Percentiles rank a stretch among this genome's conserved stretches.
Evolutionary conservation across 1,140 invertebrate genomes (phyloP).

Genomic region (Leptinotarsa defecta): DNA sequence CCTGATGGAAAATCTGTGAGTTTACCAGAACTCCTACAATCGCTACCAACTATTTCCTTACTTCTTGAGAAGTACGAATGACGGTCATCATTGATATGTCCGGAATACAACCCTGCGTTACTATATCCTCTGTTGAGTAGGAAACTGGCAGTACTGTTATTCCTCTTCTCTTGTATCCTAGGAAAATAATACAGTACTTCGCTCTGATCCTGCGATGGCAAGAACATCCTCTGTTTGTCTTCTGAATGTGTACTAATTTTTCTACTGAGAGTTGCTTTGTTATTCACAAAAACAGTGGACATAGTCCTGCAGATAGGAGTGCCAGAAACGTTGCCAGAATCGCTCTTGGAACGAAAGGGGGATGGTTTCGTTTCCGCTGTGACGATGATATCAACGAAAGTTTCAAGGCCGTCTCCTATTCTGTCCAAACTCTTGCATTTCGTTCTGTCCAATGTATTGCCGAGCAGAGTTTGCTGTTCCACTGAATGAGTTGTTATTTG

Average conservation of each 20-base stretch:
- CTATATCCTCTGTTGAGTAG: slow-evolving; percentile 64
- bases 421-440: slow-evolving; percentile 78
- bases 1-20: slow-evolving; percentile 74
- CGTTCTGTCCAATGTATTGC: slow-evolving; percentile 54
- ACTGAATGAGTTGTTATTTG: slow-evolving; percentile 36
- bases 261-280: slow-evolving; percentile 31
- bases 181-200: slow-evolving; percentile 53
- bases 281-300: slow-evolving; percentile 43
- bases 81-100: slow-evolving; percentile 58
- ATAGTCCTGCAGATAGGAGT: slow-evolving; percentile 41
- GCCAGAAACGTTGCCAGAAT: slow-evolving; percentile 48
- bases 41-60: slow-evolving; percentile 48
- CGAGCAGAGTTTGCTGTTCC: slow-evolving; percentile 48
- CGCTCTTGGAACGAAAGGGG: slow-evolving; percentile 52
- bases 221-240: slow-evolving; percentile 55
- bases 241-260: slow-evolving; percentile 39
- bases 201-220: slow-evolving; percentile 42
- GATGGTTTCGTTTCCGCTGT: slow-evolving; percentile 56
- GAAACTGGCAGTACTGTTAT: slow-evolving; percentile 58
- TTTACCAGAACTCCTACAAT: slow-evolving; percentile 58
- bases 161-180: slow-evolving; percentile 48
- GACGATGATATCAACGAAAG: slow-evolving; percentile 72
- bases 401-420: slow-evolving; percentile 75
- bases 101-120: slow-evolving; percentile 67
- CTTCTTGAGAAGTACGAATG: slow-evolving; percentile 55